Evolutionary conservation across 2,888 invertebrate species (phyloP), one percentile per base, ranked within the genome.

Genomic region (Abscondita cerata): DNA sequence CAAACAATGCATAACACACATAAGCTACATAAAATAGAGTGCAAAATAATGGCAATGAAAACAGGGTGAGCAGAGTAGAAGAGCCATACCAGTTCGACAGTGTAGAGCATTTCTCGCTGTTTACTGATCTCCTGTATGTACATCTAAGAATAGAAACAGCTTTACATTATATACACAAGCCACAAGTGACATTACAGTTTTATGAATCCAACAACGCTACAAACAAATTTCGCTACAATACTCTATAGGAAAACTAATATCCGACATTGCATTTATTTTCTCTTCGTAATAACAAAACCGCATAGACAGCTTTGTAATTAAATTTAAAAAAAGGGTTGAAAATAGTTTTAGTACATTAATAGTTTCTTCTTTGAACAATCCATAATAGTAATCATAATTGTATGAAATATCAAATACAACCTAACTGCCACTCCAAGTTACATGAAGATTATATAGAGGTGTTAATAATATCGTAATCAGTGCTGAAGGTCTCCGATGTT

Each of bases 71-170:
- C 53, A 56, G 52, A 60, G 52, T 60, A 64, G 57, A 50, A 64
- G 64, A 56, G 57, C 83, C 88, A 85, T 88, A 90, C 90, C 90
- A 91, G 85, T 86, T 91, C 91, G 83, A 90, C 90, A 81, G 90
- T 89, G 85, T 90, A 87, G 82, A 91, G 86, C 84, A 90, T 86
- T 85, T 91, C 90, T 84, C 90, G 88, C 84, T 91, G 90, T 84
- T 90, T 90, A 85, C 87, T 92, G 85, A 94, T 90, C 89, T 94
- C 94, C 83, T 93, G 91, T 85, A 90, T 89, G 87, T 90, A 91
- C 83, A 91, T 90, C 90, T 91, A 90, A 82, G 82, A 77, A 79
- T 80, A 80, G 81, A 82, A 80, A 80, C 75, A 78, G 77, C 78
- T 76, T 78, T 68, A 78, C 78, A 79, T 73, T 79, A 78, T 78